Evolutionary conservation across 2,888 invertebrate genomes (phyloP), one percentile per base, ranked within the genome.

Genomic region (Aspidiotus destructor): DNA sequence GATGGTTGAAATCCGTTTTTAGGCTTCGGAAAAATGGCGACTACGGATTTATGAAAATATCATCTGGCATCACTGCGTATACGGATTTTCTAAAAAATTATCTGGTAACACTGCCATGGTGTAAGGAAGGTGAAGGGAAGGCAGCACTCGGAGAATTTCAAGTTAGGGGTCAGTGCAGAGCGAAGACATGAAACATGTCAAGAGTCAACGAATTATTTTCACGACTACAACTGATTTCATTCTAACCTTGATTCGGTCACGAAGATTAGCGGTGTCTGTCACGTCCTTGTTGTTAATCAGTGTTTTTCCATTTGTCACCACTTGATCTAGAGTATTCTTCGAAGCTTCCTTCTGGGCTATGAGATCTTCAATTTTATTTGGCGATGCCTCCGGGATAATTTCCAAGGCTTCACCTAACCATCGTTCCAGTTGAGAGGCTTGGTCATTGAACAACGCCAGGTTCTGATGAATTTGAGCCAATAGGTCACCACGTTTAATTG

Each of bases 281-380:
- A 93, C 88, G 75, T 94, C 93, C 73, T 92, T 89, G 80, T 89
- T 87, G 10, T 86, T 80, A 63, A 92, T 83, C 69, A 94, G 80
- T 65, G 85, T 86, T 75, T 89, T 91, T 67, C 93, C 93, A 72
- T 83, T 84, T n/a, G 84, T 83, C 9, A 93, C 82, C 71, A 89
- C 86, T 72, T 88, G 87, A 72, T 93, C 93, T 71, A 88, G 86
- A 41, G 86, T 79, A 3, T 79, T 78, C 8, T 79, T 77, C 63
- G 79, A 78, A 58, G 81, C 79, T 48, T 82, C 81, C 75, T 87
- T 83, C 73, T 82, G 83, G 16, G 81, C 79, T 8, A 82, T 80
- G 62, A 86, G 76, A 61, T 84, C 83, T 0, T 78, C 77, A 70
- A 85, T 79, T 72, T 0, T 74, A 72, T 44, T 75, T 77, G 77